A percentile compares a stretch with the other conserved stretches of the same genome.
phyloP scores from a whole-genome alignment of 2,113 vertebrate species.

The Rhineura floridana region DNA sequence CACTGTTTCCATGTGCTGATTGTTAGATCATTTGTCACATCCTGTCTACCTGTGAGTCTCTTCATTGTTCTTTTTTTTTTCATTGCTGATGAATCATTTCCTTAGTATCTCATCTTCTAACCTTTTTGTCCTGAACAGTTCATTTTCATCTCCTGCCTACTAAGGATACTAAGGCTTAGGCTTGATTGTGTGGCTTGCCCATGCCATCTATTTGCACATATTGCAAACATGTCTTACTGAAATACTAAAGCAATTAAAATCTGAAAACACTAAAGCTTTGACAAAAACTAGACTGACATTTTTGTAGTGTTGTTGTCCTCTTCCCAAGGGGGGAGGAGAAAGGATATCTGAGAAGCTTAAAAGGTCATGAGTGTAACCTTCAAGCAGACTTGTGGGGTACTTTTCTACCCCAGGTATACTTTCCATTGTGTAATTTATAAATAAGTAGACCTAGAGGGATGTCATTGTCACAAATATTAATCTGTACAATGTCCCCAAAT shows the following conservation, averaged over 20 bases:
- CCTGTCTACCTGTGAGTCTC: background rate
- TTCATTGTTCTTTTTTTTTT: background rate
- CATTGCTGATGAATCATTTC: conserved; percentile 4
- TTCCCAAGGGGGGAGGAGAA: background rate
- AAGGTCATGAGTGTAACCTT: background rate
- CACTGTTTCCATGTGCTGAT: background rate
- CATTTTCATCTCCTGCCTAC: background rate
- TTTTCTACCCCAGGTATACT: too few species aligned
- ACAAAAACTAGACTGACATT: background rate
- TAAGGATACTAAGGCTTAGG: background rate
- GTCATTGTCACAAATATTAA: too few species aligned
- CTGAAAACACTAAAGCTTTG: background rate
- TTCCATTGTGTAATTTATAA: too few species aligned
- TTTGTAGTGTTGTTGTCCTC: background rate
- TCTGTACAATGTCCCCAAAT: too few species aligned
- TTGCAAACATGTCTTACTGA: background rate
- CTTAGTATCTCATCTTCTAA: conserved; percentile 19
- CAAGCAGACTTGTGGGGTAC: too few species aligned
- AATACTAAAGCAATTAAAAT: background rate
- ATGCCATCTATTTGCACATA: background rate
- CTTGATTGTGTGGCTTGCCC: background rate
- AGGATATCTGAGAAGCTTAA: background rate
- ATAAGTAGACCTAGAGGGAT: too few species aligned
- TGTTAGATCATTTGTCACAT: background rate
- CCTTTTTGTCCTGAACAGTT: background rate